Conservation (phyloP, 2,888 invertebrate genomes). For the Euzophera pinguis region DNA sequence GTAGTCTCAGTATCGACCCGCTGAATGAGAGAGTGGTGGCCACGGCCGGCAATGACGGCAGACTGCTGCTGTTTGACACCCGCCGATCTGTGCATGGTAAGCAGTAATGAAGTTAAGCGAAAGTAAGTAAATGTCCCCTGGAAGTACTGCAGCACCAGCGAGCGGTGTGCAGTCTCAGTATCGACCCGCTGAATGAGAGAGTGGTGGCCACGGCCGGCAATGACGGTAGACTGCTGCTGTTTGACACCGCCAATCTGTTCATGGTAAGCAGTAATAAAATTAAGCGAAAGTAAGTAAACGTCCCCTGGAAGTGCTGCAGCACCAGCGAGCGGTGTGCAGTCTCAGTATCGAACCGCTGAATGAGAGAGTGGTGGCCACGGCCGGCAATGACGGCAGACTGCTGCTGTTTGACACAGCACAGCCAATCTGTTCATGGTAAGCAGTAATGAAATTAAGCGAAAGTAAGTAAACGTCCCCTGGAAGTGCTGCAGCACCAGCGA, state of each 20-base stretch:
- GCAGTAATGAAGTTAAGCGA: slow-evolving; percentile 8
- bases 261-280: slow-evolving; percentile 42
- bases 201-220: slow-evolving; percentile 95
- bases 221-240: slow-evolving; percentile 92
- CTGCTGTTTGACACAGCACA: slow-evolving; percentile 91
- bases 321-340: slow-evolving; percentile 94
- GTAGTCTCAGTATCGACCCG: slow-evolving; percentile 93
- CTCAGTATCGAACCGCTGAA: slow-evolving; percentile 92
- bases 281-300: slow-evolving; percentile 62
- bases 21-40: slow-evolving; percentile 90
- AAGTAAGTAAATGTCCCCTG: slow-evolving; percentile 50
- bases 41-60: slow-evolving; percentile 95
- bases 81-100: slow-evolving; percentile 80
- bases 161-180: slow-evolving; percentile 93
- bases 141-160: slow-evolving; percentile 91
- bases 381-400: slow-evolving; percentile 95
- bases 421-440: slow-evolving; percentile 80
- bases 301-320: slow-evolving; percentile 87
- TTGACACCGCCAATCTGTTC: slow-evolving; percentile 87
- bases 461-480: slow-evolving; percentile 60
- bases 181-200: slow-evolving; percentile 91
- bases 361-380: slow-evolving; percentile 91
- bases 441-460: background rate
- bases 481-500: slow-evolving; percentile 90
- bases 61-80: slow-evolving; percentile 91